A percentile compares a stretch with the other conserved stretches of the same genome.
phyloP scores from a whole-genome alignment of 2,888 invertebrate species.

The Oegoconia quadripuncta region DNA sequence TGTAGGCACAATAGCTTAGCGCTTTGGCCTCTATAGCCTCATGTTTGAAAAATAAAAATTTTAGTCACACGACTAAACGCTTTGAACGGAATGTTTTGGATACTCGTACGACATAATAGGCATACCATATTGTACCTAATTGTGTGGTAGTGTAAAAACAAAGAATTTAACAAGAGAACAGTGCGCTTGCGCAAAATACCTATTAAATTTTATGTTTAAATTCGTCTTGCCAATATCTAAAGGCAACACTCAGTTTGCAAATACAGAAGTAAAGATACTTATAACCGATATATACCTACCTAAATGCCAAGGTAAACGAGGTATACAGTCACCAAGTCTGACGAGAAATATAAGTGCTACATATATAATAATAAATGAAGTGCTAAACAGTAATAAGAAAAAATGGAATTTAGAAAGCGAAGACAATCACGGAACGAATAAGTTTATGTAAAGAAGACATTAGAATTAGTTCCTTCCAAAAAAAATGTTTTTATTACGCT shows the following conservation, averaged over 20 bases:
- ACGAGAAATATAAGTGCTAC: conserved; percentile 23
- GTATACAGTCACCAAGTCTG: conserved; percentile 49
- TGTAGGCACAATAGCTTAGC: conserved; percentile 55
- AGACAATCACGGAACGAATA: conserved; percentile 19
- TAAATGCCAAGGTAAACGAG: conserved; percentile 72
- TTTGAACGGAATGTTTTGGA: conserved; percentile 2
- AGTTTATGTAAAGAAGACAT: conserved; percentile 14
- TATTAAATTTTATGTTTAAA: no score
- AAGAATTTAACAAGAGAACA: no score
- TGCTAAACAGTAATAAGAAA: conserved; percentile 23
- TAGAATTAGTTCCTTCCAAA: conserved; percentile 1
- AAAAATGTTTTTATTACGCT: conserved; percentile 5
- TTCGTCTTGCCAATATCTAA: no score
- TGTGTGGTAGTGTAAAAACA: neutral
- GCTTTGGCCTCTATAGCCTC: conserved; percentile 35
- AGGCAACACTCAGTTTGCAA: conserved; percentile 36
- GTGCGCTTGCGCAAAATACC: no score
- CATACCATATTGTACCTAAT: conserved; percentile 3
- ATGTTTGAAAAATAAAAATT: conserved; percentile 30
- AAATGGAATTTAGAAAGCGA: conserved; percentile 20
- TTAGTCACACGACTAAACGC: conserved; percentile 26
- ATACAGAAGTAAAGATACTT: conserved; percentile 28
- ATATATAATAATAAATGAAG: conserved; percentile 16
- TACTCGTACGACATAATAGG: neutral
- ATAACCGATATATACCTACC: conserved; percentile 17